phyloP scores from a whole-genome alignment of 2,113 vertebrate genomes.

The Rynchops niger region DNA sequence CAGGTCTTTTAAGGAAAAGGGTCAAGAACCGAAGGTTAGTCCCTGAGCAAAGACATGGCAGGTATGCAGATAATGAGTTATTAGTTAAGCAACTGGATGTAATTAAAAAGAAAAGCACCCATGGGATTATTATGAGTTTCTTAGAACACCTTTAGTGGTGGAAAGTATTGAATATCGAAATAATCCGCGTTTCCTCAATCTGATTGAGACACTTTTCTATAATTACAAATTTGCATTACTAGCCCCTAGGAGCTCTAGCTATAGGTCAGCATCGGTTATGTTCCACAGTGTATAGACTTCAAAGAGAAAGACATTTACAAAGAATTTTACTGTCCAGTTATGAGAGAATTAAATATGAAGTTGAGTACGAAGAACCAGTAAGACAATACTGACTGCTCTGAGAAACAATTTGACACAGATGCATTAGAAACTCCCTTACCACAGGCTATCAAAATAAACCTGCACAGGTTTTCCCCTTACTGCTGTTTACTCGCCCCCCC shows the following conservation, averaged over 20 bases:
- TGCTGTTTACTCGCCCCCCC: not conserved
- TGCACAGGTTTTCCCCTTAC: not conserved
- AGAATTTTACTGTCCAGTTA: not conserved
- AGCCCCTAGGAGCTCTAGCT: not conserved
- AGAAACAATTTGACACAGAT: not conserved
- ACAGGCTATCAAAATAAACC: not conserved
- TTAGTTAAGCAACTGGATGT: not conserved
- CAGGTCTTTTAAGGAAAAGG: not conserved
- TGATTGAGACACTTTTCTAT: not conserved
- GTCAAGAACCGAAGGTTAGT: not conserved
- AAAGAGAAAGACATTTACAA: not conserved
- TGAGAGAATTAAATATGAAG: not conserved
- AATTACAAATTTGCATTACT: not conserved
- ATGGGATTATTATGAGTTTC: not conserved
- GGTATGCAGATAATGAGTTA: not conserved
- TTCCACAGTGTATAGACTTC: not conserved
- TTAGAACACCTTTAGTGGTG: not conserved
- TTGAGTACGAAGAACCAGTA: not conserved
- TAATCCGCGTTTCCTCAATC: not conserved
- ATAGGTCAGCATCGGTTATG: not conserved
- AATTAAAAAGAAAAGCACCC: not conserved
- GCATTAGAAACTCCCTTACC: not conserved
- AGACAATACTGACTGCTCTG: not conserved
- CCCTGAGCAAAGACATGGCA: not conserved
- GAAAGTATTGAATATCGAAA: not conserved